phyloP scores from a whole-genome alignment of 30 jellyfish, hydroid and myxozoan genomes.

The Aurelia sp. region DNA sequence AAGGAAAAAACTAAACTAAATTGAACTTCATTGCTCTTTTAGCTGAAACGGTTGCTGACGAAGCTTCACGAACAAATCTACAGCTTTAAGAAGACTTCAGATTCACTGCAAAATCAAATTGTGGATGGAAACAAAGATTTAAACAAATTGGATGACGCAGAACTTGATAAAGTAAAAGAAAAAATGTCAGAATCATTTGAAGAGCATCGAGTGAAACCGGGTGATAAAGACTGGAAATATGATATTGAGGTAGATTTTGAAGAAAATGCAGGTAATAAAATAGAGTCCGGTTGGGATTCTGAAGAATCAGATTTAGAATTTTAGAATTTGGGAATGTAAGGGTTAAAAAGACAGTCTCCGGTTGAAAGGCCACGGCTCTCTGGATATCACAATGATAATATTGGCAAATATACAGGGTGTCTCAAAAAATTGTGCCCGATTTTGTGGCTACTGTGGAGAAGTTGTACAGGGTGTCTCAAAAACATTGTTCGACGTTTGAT shows the following conservation, averaged over 20 bases:
- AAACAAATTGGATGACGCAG: slow-evolving; percentile 79
- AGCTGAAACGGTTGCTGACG: slow-evolving; percentile 53
- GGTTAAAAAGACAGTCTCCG: neutral
- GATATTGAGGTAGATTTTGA: slow-evolving; percentile 85
- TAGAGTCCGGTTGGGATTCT: slow-evolving; percentile 92
- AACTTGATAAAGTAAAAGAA: slow-evolving; percentile 79
- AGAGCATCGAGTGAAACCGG: slow-evolving; percentile 84
- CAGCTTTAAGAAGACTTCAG: slow-evolving; percentile 12
- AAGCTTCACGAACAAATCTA: slow-evolving; percentile 50
- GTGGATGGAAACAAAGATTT: slow-evolving; percentile 44
- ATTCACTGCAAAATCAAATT: neutral
- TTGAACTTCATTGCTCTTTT: neutral
- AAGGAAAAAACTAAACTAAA: neutral
- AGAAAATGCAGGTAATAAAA: slow-evolving; percentile 34
- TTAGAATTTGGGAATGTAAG: neutral
- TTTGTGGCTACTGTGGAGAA: no score
- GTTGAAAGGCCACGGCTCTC: no score
- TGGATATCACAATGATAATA: no score
- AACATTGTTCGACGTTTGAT: no score
- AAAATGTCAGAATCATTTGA: slow-evolving; percentile 87
- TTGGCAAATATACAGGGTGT: no score
- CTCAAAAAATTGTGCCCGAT: no score
- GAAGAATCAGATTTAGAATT: slow-evolving; percentile 94
- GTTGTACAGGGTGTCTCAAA: no score
- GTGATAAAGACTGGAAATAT: slow-evolving; percentile 91